Conservation (phyloP, 2,888 invertebrate genomes). For the Therioaphis trifolii region DNA sequence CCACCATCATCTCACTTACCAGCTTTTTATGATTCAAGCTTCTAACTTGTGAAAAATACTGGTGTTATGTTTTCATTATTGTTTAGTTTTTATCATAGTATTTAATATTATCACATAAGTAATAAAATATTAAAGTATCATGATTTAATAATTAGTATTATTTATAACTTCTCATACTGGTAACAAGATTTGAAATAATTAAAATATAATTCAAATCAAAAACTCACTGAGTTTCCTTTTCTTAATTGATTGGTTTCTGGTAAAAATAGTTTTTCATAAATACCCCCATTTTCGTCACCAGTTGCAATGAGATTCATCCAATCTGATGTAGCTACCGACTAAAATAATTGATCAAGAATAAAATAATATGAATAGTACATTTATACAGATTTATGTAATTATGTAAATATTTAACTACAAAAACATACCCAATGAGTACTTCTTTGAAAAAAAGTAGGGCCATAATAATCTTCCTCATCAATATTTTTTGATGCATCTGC, state of each 20-base stretch:
- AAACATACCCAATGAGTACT: slow-evolving; percentile 55
- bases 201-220: too few species aligned
- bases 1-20: too few species aligned
- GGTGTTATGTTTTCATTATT: too few species aligned
- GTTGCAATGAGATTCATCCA: slow-evolving; percentile 57
- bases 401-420: background rate
- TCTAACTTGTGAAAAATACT: too few species aligned
- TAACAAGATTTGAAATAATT: too few species aligned
- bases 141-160: too few species aligned
- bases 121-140: too few species aligned
- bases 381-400: background rate
- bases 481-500: slow-evolving; percentile 24
- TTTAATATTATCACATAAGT: too few species aligned
- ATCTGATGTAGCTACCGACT: slow-evolving; percentile 48
- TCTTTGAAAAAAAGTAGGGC: slow-evolving; percentile 45
- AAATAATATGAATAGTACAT: background rate
- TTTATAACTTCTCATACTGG: too few species aligned
- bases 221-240: slow-evolving; percentile 33
- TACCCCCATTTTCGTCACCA: slow-evolving; percentile 46
- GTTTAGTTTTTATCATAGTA: too few species aligned
- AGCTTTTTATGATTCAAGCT: too few species aligned
- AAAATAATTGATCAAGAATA: slow-evolving; percentile 7
- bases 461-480: slow-evolving; percentile 50
- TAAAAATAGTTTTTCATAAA: slow-evolving; percentile 47
- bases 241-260: slow-evolving; percentile 27